Conservation (phyloP, 2,113 vertebrate species). For the Charina bottae region DNA sequence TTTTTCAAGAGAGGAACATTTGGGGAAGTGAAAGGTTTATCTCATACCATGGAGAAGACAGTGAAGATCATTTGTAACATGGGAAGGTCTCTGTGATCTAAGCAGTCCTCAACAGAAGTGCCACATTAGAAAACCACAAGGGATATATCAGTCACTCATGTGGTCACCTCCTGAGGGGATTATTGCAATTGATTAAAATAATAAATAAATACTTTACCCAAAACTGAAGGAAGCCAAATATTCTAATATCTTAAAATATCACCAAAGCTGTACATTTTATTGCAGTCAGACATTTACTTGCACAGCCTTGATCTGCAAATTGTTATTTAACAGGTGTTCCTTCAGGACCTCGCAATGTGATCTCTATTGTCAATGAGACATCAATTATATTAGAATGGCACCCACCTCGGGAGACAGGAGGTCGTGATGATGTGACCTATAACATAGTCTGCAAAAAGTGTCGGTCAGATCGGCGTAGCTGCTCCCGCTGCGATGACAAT, state of each 20-base stretch:
- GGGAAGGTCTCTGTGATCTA: not conserved
- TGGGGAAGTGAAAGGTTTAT: not conserved
- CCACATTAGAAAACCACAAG: not conserved
- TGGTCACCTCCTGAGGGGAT: not conserved
- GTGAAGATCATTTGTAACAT: not conserved
- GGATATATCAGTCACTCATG: not conserved
- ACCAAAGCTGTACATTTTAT: not conserved
- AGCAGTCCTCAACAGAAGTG: not conserved
- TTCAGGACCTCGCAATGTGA: conserved; percentile 93
- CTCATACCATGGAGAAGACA: not conserved
- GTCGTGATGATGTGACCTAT: conserved; percentile 92
- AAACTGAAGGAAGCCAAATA: too few species aligned
- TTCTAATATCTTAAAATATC: not conserved
- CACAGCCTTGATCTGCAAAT: not conserved
- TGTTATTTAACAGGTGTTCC: conserved; percentile 83
- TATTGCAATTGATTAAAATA: not conserved
- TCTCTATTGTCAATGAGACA: conserved; percentile 96
- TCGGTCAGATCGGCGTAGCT: conserved; percentile 85
- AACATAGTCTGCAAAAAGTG: conserved; percentile 98
- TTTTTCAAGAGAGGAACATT: not conserved
- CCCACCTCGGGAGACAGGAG: conserved; percentile 88
- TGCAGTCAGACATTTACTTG: fast-evolving
- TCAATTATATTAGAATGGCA: conserved; percentile 98
- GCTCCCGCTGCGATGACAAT: conserved; percentile 95
- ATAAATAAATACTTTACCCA: not conserved